These are phyloP conservation scores for Nymphalis polychloros DNA, from an alignment of 2,888 invertebrate genomes.

Conservation along the genomic window DNA sequence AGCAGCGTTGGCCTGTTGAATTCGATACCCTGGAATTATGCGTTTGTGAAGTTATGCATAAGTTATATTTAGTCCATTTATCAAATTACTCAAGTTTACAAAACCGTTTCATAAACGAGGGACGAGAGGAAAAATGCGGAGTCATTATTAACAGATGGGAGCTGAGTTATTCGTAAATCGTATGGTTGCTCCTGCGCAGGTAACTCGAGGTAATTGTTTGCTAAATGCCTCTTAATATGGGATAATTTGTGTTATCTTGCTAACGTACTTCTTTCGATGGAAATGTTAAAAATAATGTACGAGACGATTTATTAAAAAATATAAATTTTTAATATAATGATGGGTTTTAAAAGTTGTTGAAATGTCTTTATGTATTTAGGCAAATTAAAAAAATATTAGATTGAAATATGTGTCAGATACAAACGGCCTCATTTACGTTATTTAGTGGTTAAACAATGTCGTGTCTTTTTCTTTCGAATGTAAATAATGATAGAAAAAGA, in stretches of 20 bases:
- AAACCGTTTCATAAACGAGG: constrained; percentile 16
- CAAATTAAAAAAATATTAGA: too few relatives aligned
- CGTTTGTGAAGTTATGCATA: not conserved
- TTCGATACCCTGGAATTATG: not conserved
- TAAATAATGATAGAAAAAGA: too few relatives aligned
- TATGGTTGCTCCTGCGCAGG: constrained; percentile 9
- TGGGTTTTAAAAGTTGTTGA: not conserved
- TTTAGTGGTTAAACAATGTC: too few relatives aligned
- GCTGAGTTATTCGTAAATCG: constrained; percentile 8
- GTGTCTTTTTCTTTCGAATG: too few relatives aligned
- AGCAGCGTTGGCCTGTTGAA: not conserved
- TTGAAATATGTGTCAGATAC: too few relatives aligned
- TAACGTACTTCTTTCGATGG: not conserved
- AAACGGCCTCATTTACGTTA: too few relatives aligned
- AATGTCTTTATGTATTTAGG: too few relatives aligned
- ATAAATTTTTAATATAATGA: not conserved
- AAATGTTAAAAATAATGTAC: not conserved
- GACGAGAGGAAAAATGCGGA: constrained; percentile 13
- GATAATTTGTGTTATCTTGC: constrained; percentile 14
- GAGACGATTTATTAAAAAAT: not conserved
- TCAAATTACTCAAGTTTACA: constrained; percentile 20
- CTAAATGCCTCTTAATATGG: constrained; percentile 16
- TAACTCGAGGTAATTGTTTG: constrained; percentile 16
- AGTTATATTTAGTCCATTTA: constrained; percentile 5
- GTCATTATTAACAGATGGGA: constrained; percentile 23